Base-by-base conservation (phyloP, 2,888 invertebrate species). In the Eupithecia abbreviata region DNA sequence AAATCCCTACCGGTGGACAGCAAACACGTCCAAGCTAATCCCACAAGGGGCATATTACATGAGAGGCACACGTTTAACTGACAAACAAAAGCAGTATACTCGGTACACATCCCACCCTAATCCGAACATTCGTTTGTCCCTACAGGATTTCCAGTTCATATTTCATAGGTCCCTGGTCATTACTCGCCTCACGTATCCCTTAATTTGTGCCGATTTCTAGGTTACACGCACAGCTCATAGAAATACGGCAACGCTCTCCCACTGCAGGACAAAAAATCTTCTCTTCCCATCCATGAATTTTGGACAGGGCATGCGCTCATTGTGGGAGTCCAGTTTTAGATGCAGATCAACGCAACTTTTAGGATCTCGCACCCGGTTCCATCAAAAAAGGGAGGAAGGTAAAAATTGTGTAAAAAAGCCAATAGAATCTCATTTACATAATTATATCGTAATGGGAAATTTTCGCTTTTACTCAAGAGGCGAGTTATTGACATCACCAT, bases 181-280 rank as follows among this genome's bases (percentile, higher is more conserved):
- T 82, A 82, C 71, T 85, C 85, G 67, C 73, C 85, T 87, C 90
- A 91, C 91, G 90, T 89, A 78, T 79, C 79, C 75, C 81, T 84
- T 89, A 85, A 89, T 89, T 88, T 85, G 82, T 83, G 84, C 80
- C 85, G 85, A 87, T 88, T 88, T 81, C 82, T 81, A 69, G 75
- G 77, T 69, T 72, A 76, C 51, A 51, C 73, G 80, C 74, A 82
- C 58, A 76, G 78, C 71, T 75, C 30, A 62, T 65, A 73, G 77
- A 75, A 42, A 58, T 12, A n/a, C 12, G 3, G 18, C 43, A 42
- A 4, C 62, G 78, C 75, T 73, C 41, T 43, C 4, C 18, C 43
- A 73, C 55, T 77, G 9, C 62, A 30, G 4, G 62, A 7, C 6
- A n/a, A 55, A 47, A 6, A 55, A 5, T 2, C 5, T 51, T 49